Evolutionary conservation across 2,113 vertebrate genomes (phyloP), one percentile per base, ranked within the genome.

Genomic region (Stigmatopora nigra): DNA sequence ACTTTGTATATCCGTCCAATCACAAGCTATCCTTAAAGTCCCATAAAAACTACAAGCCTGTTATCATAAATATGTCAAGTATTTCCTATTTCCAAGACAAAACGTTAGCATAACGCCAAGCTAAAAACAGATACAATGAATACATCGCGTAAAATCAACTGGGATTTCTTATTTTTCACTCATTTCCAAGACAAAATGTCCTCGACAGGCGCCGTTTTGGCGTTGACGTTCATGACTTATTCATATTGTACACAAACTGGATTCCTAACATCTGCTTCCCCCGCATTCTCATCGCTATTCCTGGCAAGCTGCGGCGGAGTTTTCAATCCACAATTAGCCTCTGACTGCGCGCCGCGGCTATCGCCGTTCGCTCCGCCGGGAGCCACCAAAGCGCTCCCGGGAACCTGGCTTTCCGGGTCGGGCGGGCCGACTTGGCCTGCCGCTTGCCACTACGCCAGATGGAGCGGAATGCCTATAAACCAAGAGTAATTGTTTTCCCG

Each of bases 281-380:
- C 45, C 11, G 59, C 49, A 55, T 31, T 15, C 65, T 87, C 80
- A 82, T 85, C 86, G 73, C 59, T 71, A 81, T 77, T 79, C 70
- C 46, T 49, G 38, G 62, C 67, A 70, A 63, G 68, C 4, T 59
- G 64, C 59, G 78, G 67, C 70, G 58, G 45, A 71, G 68, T 79
- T 83, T 79, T 72, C 78, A 79, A 81, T 82, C 72, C 64, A 67
- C 79, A 84, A 83, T 87, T 83, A 86, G 71, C 81, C 76, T 72
- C 13, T 59, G 79, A 77, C 79, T 46, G 60, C 64, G 49, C 61
- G 75, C 38, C 9, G 64, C 36, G 57, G 72, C 70, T 79, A 61
- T 45, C 60, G 67, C 36, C 15, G 16, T 65, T 71, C 62, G 36
- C 7, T 4, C 59, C 53, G 66, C 77, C 36, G 15, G 4, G 25